Base-by-base conservation (phyloP, 2,888 invertebrate species). In the Philaethria dido region DNA sequence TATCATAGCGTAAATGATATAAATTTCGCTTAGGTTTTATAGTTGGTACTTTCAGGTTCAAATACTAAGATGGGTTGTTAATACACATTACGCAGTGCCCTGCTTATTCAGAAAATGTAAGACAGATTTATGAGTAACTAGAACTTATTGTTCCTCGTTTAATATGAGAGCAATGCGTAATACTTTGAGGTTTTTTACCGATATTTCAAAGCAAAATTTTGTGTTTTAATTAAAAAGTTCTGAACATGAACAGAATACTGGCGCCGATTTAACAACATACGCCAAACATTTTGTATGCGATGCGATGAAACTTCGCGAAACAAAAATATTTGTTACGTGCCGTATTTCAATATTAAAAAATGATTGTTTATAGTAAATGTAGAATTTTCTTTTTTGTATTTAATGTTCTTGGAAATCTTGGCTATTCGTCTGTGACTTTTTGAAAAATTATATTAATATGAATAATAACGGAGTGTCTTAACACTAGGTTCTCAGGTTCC, bases 251-350 rank as follows among this genome's bases (percentile, higher is more conserved):
- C 1, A 42, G 16, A 42, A 22, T 25, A 42, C 42, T 57, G 57
- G 11, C 16, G 11, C 14, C 9, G n/a, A 4, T 52, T 29, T 29
- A 52, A 4, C 50, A 52, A 22, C 22, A n/a, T 57, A n/a, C 2
- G 2, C 39, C n/a, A 39, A 25, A 25, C 29, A 3, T 25, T 62
- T 50, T 62, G 9, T 44, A 54, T 20, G n/a, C 50, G 18, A n/a
- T 25, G n/a, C 8, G 33, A 33, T 54, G 29, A 44, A 62, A 50
- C 42, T 63, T 54, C 20, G 29, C 33, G 20, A 33, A 54, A 36
- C 39, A 57, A 62, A 62, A 45, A 62, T 62, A 25, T 48, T 20
- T 36, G n/a, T n/a, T 22, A 5, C 47, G 29, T 14, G n/a, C 6
- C 39, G 25, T 50, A 25, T 62, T 52, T 62, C 25, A 18, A 44